Conservation (phyloP, 1,140 invertebrate genomes). For the Akabosia matsudoensis region DNA sequence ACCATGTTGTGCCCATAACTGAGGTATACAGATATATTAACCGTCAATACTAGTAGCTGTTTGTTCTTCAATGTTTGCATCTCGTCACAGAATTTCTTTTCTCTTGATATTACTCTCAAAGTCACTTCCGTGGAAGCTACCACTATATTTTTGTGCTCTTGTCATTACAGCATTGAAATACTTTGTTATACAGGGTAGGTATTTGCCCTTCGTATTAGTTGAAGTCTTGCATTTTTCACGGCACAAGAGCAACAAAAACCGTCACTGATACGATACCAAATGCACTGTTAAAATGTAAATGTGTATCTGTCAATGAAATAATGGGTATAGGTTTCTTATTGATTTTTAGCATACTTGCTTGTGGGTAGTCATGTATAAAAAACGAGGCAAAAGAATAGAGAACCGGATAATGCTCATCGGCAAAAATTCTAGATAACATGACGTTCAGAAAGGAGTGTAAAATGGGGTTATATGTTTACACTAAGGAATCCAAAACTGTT, state of each 20-base stretch:
- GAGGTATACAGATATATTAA: background rate
- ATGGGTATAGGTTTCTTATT: background rate
- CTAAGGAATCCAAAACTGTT: background rate
- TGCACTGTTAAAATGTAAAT: background rate
- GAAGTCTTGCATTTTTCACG: background rate
- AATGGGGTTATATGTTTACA: background rate
- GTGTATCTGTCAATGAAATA: background rate
- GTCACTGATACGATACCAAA: background rate
- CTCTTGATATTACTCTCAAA: background rate
- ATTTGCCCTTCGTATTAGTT: background rate
- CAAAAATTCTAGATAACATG: background rate
- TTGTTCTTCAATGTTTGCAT: background rate
- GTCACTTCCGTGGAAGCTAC: constrained; percentile 3
- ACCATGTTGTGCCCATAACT: background rate
- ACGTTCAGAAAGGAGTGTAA: background rate
- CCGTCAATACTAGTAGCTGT: background rate
- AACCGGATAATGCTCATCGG: constrained; percentile 18
- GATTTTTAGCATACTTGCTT: background rate
- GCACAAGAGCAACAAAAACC: background rate
- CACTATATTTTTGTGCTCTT: too few relatives aligned
- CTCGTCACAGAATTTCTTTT: background rate
- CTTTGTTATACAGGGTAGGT: background rate
- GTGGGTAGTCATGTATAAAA: constrained; percentile 14
- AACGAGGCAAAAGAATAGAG: background rate
- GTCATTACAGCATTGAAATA: background rate